These are phyloP conservation scores for Synodontis membranacea DNA, from an alignment of 2,113 vertebrate species.

Conservation along the genomic window DNA sequence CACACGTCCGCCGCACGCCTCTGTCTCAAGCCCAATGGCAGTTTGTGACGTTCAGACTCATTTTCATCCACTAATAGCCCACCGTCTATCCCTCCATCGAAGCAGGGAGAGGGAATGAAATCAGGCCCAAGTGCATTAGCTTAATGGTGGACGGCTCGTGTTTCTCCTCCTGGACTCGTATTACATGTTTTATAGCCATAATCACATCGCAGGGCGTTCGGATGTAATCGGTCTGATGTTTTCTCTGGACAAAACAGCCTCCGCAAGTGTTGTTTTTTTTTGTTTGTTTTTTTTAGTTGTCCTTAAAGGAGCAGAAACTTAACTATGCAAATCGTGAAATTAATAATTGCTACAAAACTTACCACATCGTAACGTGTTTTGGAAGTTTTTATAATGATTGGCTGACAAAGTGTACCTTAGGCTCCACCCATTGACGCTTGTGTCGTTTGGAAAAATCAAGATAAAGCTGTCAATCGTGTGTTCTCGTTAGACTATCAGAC, in stretches of 20 bases:
- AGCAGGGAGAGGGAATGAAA: slow-evolving; percentile 29
- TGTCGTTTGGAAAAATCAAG: neutral
- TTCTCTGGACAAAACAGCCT: neutral
- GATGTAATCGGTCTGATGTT: neutral
- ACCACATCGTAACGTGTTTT: neutral
- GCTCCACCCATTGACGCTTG: neutral
- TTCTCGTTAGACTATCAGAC: neutral
- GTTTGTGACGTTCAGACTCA: slow-evolving; percentile 16
- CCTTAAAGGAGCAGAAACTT: neutral
- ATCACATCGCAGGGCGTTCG: neutral
- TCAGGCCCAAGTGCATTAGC: slow-evolving; percentile 44
- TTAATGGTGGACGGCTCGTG: slow-evolving; percentile 30
- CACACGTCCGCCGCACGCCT: neutral
- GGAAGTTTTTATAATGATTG: neutral
- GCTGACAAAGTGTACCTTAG: neutral
- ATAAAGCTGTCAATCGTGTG: neutral
- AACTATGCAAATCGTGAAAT: neutral
- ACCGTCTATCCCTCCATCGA: neutral
- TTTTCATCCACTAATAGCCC: slow-evolving; percentile 32
- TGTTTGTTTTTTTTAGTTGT: neutral
- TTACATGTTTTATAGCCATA: neutral
- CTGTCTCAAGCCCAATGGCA: slow-evolving; percentile 31
- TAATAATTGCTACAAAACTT: neutral
- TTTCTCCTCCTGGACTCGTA: slow-evolving; percentile 7
- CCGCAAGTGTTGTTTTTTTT: neutral